Percentiles rank a stretch among this genome's conserved stretches.
Evolutionary conservation across 2,113 vertebrate genomes (phyloP).

Genomic region (Regulus satrapa): DNA sequence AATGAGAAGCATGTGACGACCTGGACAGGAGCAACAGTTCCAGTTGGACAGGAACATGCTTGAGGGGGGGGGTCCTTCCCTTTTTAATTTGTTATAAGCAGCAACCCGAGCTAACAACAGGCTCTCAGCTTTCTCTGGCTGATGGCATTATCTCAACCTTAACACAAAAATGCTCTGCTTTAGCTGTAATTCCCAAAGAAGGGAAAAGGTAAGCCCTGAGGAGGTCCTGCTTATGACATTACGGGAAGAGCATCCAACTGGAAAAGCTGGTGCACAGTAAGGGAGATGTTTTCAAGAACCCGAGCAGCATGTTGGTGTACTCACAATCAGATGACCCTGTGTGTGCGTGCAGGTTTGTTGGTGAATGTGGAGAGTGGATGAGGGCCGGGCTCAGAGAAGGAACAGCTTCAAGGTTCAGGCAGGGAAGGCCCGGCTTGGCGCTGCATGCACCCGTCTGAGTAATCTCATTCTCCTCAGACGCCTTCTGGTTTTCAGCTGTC

Average conservation of each 20-base stretch:
- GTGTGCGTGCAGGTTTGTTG: conserved; percentile 86
- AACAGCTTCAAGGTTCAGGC: conserved; percentile 89
- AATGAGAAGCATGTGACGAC: not conserved
- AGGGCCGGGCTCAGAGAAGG: conserved; percentile 81
- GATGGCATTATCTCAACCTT: not conserved
- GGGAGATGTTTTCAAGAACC: not conserved
- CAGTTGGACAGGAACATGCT: not conserved
- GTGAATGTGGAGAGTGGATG: conserved; percentile 86
- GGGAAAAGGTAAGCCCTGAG: not conserved
- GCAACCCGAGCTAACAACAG: not conserved
- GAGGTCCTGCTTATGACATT: not conserved
- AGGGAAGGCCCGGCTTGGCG: conserved; percentile 86
- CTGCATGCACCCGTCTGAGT: conserved; percentile 88
- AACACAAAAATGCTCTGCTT: not conserved
- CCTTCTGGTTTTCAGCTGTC: conserved; percentile 89
- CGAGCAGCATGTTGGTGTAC: conserved; percentile 69
- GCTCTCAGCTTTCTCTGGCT: not conserved
- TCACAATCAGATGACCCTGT: conserved; percentile 96
- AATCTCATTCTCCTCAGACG: conserved; percentile 96
- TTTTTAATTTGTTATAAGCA: not conserved
- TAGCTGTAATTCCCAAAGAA: not conserved
- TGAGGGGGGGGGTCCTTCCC: not conserved
- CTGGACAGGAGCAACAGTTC: not conserved
- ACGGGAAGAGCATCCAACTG: not conserved
- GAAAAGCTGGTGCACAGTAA: not conserved